phyloP scores from a whole-genome alignment of 2,888 invertebrate species.

The Nephrotoma appendiculata region DNA sequence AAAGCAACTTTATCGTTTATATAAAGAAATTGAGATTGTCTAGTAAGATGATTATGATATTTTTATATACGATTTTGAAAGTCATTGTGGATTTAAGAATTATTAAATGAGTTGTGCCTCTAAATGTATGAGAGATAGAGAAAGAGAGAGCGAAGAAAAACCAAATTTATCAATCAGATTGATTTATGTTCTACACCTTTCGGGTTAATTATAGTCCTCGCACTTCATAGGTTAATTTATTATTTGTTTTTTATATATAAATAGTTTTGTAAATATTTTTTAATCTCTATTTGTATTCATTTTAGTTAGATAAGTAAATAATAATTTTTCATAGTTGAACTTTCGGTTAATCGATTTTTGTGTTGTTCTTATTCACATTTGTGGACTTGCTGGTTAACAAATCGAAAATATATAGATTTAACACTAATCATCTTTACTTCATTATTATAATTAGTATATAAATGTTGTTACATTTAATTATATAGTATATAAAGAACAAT shows the following conservation, averaged over 20 bases:
- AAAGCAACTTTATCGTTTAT: neutral
- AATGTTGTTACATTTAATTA: neutral
- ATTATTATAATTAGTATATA: neutral
- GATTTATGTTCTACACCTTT: constrained; percentile 1
- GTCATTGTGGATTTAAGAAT: neutral
- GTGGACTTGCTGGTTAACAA: neutral
- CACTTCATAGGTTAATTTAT: constrained; percentile 1
- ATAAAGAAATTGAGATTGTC: neutral
- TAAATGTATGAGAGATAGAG: neutral
- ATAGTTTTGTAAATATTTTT: neutral
- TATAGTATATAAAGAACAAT: neutral
- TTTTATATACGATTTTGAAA: neutral
- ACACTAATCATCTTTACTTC: neutral
- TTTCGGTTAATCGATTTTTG: neutral
- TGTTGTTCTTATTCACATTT: neutral
- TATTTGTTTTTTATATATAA: neutral
- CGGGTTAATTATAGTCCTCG: constrained; percentile 2
- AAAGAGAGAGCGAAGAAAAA: neutral
- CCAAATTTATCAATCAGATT: neutral
- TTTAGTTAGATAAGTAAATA: neutral
- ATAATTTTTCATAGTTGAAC: neutral
- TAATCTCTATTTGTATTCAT: neutral
- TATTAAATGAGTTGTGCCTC: neutral
- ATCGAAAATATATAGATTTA: neutral
- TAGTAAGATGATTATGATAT: neutral